A percentile compares a stretch with the other conserved stretches of the same genome.
phyloP scores from a whole-genome alignment of 1,140 invertebrate species.

The Ceratoteleas bidentatus region DNA sequence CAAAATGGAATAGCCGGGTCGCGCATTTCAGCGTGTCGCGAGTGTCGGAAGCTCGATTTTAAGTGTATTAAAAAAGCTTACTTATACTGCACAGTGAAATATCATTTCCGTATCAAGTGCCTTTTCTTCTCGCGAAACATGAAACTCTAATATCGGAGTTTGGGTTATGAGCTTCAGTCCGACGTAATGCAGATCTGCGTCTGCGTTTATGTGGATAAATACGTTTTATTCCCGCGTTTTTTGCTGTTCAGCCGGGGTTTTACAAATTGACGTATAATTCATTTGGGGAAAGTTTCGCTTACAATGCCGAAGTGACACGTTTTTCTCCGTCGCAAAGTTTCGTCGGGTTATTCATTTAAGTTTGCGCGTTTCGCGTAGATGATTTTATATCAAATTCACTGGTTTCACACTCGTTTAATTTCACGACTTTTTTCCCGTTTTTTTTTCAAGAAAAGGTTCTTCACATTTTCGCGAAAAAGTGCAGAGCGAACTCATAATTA shows the following conservation, averaged over 20 bases:
- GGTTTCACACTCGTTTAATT: neutral
- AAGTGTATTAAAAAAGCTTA: constrained; percentile 13
- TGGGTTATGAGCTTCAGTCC: neutral
- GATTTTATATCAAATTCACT: neutral
- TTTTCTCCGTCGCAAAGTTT: neutral
- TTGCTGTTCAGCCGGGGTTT: neutral
- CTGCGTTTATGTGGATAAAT: neutral
- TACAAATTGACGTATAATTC: neutral
- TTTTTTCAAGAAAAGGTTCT: neutral
- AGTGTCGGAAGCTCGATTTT: neutral
- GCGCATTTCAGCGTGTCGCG: neutral
- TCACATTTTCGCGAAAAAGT: neutral
- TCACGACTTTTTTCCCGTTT: neutral
- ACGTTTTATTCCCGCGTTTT: neutral
- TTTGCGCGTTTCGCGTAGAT: neutral
- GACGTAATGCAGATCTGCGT: neutral
- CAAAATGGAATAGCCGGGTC: neutral
- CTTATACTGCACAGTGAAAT: neutral
- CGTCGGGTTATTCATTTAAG: neutral
- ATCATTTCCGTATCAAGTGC: constrained; percentile 1
- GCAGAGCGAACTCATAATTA: neutral
- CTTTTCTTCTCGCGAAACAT: neutral
- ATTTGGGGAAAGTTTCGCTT: neutral
- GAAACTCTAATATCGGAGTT: constrained; percentile 4
- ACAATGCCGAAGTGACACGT: neutral